Conservation (phyloP, 2,888 invertebrate genomes). For the Stenolophus ochropezus region DNA sequence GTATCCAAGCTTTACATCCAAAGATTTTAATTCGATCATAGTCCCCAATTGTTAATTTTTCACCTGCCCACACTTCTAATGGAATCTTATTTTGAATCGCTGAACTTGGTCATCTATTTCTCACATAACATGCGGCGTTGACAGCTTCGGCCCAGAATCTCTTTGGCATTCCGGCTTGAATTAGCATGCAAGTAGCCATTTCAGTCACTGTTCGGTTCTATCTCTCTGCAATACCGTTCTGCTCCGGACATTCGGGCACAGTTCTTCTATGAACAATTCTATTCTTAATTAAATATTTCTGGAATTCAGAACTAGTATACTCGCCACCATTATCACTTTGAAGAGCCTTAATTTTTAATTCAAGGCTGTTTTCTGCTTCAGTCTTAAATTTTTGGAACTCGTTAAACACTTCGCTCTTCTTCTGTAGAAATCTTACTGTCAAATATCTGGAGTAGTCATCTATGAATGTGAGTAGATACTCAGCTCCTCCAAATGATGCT, state of each 20-base stretch:
- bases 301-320: background rate
- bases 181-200: background rate
- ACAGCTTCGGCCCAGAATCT: background rate
- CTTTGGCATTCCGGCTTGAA: background rate
- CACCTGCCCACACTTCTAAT: background rate
- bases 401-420: background rate
- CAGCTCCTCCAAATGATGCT: background rate
- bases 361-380: background rate
- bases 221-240: background rate
- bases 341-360: background rate
- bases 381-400: background rate
- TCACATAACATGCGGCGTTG: background rate
- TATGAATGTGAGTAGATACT: background rate
- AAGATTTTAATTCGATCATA: background rate
- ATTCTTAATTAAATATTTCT: background rate
- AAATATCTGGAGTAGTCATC: background rate
- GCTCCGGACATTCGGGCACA: background rate
- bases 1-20: background rate
- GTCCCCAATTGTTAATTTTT: background rate
- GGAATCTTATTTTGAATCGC: background rate
- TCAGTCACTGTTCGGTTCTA: background rate
- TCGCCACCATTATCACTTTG: background rate
- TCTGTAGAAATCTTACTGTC: background rate
- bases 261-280: background rate
- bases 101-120: background rate